Percentiles rank a stretch among this genome's conserved stretches.
phyloP scores from a whole-genome alignment of 2,888 invertebrate genomes.

The Lymantria dispar region DNA sequence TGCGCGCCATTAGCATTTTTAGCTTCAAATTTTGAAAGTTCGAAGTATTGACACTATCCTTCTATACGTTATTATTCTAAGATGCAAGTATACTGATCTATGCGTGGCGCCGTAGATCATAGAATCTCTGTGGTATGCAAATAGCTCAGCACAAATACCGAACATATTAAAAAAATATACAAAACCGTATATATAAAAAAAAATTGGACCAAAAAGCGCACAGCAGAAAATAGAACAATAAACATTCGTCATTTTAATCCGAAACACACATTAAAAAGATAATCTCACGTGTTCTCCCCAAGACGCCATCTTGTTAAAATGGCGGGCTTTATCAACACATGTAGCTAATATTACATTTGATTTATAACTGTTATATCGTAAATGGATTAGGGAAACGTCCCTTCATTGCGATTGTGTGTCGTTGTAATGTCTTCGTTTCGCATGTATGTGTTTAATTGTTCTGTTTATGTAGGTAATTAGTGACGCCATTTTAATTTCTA shows the following conservation, averaged over 20 bases:
- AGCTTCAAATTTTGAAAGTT: too few species aligned
- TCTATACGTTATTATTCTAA: too few species aligned
- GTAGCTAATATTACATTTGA: slow-evolving; percentile 80
- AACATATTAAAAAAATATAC: slow-evolving; percentile 1
- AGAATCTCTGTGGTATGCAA: too few species aligned
- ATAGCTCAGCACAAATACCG: neutral
- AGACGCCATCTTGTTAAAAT: slow-evolving; percentile 42
- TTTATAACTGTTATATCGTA: slow-evolving; percentile 81
- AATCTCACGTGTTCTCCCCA: slow-evolving; percentile 39
- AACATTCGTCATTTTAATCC: slow-evolving; percentile 58
- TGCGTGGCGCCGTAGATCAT: too few species aligned
- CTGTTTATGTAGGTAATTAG: slow-evolving; percentile 54
- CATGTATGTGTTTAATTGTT: slow-evolving; percentile 44
- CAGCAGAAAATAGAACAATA: slow-evolving; percentile 37
- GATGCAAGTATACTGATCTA: too few species aligned
- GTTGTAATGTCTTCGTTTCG: slow-evolving; percentile 61
- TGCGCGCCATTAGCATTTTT: too few species aligned
- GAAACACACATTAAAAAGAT: slow-evolving; percentile 43
- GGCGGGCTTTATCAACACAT: slow-evolving; percentile 71
- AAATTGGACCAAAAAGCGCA: slow-evolving; percentile 7
- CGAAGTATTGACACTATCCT: too few species aligned
- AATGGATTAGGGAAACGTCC: slow-evolving; percentile 77
- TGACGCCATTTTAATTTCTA: slow-evolving; percentile 41
- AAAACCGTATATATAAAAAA: slow-evolving; percentile 7
- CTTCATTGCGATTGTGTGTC: slow-evolving; percentile 38